Conservation (phyloP, 2,113 vertebrate species). For the Gorsachius goisagi region DNA sequence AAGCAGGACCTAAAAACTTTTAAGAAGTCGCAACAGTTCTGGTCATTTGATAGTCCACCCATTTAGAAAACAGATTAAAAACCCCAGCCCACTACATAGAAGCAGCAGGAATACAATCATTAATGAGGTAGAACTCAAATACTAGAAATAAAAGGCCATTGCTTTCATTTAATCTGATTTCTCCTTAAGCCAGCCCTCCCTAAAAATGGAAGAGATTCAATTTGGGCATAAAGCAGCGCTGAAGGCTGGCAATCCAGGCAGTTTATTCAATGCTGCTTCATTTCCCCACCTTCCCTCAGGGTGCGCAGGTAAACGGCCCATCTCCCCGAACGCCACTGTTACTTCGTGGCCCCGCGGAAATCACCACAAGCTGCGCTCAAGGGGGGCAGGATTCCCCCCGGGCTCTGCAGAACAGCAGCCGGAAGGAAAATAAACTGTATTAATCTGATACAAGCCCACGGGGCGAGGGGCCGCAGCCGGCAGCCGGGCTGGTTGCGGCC, state of each 20-base stretch:
- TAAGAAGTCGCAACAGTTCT: neutral
- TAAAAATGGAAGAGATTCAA: no score
- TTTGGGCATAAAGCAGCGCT: neutral
- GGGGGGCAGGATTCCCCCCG: fast-evolving
- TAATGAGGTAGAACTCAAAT: neutral
- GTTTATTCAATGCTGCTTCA: no score
- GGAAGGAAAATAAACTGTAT: neutral
- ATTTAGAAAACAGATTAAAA: neutral
- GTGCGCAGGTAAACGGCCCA: fast-evolving
- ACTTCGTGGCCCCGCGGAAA: neutral
- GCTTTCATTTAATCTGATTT: neutral
- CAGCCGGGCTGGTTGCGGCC: neutral
- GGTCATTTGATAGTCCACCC: neutral
- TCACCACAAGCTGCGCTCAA: fast-evolving
- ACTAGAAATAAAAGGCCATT: neutral
- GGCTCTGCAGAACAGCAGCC: neutral
- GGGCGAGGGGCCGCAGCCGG: fast-evolving
- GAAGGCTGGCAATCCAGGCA: fast-evolving
- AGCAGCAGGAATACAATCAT: neutral
- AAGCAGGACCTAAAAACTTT: neutral
- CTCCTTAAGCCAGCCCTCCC: neutral
- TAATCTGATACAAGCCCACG: fast-evolving
- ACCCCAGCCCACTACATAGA: neutral
- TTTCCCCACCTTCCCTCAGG: neutral
- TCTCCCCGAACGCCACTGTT: neutral